A percentile compares a stretch with the other conserved stretches of the same genome.
Evolutionary conservation across 2,797 vertebrate genomes (phyloP).

Genomic region (Typhlichthys eigenmanni): DNA sequence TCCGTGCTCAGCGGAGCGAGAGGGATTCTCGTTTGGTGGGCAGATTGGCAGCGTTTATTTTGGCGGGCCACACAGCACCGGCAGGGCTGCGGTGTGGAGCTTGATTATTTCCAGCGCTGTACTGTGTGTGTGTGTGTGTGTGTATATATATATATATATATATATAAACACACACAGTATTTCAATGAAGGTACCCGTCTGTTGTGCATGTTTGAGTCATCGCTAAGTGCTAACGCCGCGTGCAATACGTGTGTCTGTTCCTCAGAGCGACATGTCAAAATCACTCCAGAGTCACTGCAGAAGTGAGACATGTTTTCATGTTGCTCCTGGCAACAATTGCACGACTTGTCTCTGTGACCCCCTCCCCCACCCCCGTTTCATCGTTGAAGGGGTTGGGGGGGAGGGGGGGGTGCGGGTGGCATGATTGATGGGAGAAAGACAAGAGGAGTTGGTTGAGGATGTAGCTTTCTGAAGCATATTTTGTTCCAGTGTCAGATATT

Average conservation of each 20-base stretch:
- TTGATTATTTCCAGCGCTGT: too few species aligned
- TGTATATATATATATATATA: too few species aligned
- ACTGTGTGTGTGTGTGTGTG: too few species aligned
- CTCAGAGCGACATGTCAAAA: slow-evolving; percentile 16
- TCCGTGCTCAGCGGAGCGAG: slow-evolving; percentile 26
- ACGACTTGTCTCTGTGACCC: slow-evolving; percentile 22
- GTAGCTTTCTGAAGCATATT: slow-evolving; percentile 37
- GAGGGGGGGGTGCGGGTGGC: background rate
- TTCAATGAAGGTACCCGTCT: too few species aligned
- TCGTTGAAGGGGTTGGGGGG: background rate
- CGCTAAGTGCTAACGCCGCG: background rate
- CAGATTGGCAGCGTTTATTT: slow-evolving; percentile 7
- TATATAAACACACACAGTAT: too few species aligned
- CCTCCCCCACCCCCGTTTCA: background rate
- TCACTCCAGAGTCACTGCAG: slow-evolving; percentile 22
- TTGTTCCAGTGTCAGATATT: slow-evolving; percentile 41
- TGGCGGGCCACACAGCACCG: slow-evolving; percentile 38
- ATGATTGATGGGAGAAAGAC: slow-evolving; percentile 42
- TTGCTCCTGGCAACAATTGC: slow-evolving; percentile 38
- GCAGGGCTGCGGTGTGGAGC: too few species aligned
- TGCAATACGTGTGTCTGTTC: background rate
- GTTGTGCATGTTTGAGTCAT: too few species aligned
- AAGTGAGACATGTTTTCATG: slow-evolving; percentile 38
- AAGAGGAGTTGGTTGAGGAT: slow-evolving; percentile 38
- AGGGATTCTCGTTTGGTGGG: slow-evolving; percentile 9